Base-by-base conservation (phyloP, 2,797 vertebrate species). In the Micromesistius poutassou region DNA sequence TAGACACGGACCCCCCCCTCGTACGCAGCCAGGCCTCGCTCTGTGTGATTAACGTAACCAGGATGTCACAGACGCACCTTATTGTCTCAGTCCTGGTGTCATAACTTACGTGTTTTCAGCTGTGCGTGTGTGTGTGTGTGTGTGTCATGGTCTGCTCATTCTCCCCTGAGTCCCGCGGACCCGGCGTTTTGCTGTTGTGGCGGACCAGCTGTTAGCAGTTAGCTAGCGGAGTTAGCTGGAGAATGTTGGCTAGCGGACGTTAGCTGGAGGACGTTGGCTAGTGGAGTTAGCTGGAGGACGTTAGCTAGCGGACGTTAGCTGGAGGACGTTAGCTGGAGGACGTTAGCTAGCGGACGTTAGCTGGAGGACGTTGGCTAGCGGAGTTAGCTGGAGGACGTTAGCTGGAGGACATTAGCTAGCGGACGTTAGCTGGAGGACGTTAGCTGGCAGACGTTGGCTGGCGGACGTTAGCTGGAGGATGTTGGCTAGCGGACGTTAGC, bases 141-240 rank as follows among this genome's bases (percentile, higher is more conserved):
- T 89, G 88, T 87, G 85, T 91, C 89, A 87, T 3, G 22, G 82
- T 81, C 76, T 82, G 55, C 76, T n/a, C 82, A 82, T 90, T 87
- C 79, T 82, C 85, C 85, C 68, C 72, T 33, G 78, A 79, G 83
- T 90, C 89, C 88, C 87, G 86, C 88, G 84, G 84, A 82, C 86
- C 81, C 74, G 66, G 71, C 77, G 80, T n/a, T 0, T 50, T 80
- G 72, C 76, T 2, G 50, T 71, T 76, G 81, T 80, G 76, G 83
- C 77, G 81, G 85, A 90, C 86, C n/a, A n/a, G n/a, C n/a, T n/a
- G 82, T 75, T 76, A 36, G 5, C 33, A n/a, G n/a, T n/a, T n/a
- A n/a, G n/a, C n/a, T n/a, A n/a, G n/a, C n/a, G n/a, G n/a, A n/a
- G 33, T 33, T 33, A 33, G 33, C 3, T 33, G 33, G 3, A 2